These are phyloP conservation scores for Ochotona curzoniae DNA, from an alignment of 2,113 vertebrate species.

Conservation along the genomic window DNA sequence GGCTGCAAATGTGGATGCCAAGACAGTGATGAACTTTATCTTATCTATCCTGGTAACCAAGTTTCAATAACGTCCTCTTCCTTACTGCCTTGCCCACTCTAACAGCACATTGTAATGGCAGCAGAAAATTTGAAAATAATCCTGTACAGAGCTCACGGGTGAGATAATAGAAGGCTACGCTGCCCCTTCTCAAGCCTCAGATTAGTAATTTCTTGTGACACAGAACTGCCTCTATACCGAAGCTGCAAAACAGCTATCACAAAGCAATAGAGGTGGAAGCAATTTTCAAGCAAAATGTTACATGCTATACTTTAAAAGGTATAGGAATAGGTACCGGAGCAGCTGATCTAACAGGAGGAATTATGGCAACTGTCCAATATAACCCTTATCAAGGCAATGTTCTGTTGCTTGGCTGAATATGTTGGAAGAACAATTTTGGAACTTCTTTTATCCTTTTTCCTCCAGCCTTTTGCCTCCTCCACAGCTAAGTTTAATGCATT, in stretches of 20 bases:
- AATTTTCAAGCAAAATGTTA: slow-evolving; percentile 76
- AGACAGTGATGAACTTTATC: slow-evolving; percentile 86
- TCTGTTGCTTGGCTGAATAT: slow-evolving; percentile 77
- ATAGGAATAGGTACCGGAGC: slow-evolving; percentile 72
- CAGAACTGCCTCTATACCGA: slow-evolving; percentile 47
- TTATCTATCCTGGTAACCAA: slow-evolving; percentile 84
- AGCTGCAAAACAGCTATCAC: slow-evolving; percentile 72
- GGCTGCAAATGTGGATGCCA: slow-evolving; percentile 85
- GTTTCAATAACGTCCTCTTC: slow-evolving; percentile 86
- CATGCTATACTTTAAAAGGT: slow-evolving; percentile 71
- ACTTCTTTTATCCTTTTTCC: slow-evolving; percentile 87
- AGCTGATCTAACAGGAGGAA: slow-evolving; percentile 78
- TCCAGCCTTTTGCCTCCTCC: slow-evolving; percentile 82
- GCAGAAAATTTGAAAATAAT: slow-evolving; percentile 85
- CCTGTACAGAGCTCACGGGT: slow-evolving; percentile 83
- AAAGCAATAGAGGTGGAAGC: slow-evolving; percentile 74
- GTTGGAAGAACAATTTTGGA: slow-evolving; percentile 82
- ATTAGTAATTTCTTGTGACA: slow-evolving; percentile 81
- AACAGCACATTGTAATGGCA: slow-evolving; percentile 81
- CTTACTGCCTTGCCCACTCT: slow-evolving; percentile 81
- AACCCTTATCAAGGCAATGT: slow-evolving; percentile 80
- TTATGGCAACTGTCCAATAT: slow-evolving; percentile 79
- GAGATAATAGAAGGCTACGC: slow-evolving; percentile 86
- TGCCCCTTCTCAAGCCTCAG: slow-evolving; percentile 72
- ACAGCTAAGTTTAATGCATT: slow-evolving; percentile 77